These are phyloP conservation scores for Synodontis membranacea DNA, from an alignment of 2,113 vertebrate genomes.

Conservation along the genomic window DNA sequence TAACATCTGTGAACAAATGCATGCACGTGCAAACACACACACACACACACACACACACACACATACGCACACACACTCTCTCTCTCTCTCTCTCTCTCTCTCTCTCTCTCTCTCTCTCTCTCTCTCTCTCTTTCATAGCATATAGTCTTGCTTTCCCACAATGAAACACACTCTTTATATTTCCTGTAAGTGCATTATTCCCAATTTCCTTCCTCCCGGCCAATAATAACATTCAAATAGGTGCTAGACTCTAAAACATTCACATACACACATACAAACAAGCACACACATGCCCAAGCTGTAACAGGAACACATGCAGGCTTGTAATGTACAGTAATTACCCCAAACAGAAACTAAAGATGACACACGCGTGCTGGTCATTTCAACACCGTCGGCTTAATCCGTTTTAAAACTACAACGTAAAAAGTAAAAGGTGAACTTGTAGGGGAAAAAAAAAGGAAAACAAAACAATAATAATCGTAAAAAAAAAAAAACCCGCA, in stretches of 20 bases:
- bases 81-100: neutral
- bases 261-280: neutral
- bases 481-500: neutral
- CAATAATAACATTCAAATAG: conserved; percentile 33
- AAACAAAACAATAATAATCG: neutral
- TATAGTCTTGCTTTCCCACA: conserved; percentile 28
- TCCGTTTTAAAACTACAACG: conserved; percentile 33
- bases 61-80: conserved; percentile 8
- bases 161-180: conserved; percentile 22
- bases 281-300: conserved; percentile 16
- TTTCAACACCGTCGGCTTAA: conserved; percentile 55
- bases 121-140: too few species aligned
- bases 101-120: neutral
- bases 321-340: conserved; percentile 42
- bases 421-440: conserved; percentile 47
- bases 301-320: conserved; percentile 20
- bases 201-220: conserved; percentile 44
- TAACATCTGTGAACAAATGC: neutral
- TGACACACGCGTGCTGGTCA: conserved; percentile 29
- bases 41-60: conserved; percentile 36
- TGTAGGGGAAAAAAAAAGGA: too few species aligned
- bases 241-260: neutral
- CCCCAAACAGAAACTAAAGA: conserved; percentile 42
- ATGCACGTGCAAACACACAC: conserved; percentile 32
- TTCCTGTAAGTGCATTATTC: conserved; percentile 54